Evolutionary conservation across 2,113 vertebrate genomes (phyloP).

Genomic region (Brienomyrus longianalis): DNA sequence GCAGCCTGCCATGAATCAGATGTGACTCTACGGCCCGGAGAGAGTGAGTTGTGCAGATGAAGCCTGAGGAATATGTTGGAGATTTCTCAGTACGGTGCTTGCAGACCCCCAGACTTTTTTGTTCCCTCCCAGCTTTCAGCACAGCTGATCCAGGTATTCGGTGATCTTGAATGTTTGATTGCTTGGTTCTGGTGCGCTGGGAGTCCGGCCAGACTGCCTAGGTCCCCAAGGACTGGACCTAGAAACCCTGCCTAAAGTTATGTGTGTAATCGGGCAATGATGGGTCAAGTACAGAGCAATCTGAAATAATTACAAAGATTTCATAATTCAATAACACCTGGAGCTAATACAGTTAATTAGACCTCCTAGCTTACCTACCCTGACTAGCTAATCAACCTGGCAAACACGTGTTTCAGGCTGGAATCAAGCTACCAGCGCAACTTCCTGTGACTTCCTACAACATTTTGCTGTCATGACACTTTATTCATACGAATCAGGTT

Average conservation of each 20-base stretch:
- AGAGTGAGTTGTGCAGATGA: background rate
- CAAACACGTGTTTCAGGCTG: background rate
- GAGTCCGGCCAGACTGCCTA: background rate
- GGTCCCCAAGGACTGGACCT: background rate
- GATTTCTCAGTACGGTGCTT: background rate
- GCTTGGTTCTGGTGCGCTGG: background rate
- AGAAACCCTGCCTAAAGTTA: background rate
- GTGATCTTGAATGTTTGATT: background rate
- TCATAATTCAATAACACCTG: background rate
- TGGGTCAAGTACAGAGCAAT: background rate
- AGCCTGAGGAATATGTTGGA: background rate
- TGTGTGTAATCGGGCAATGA: background rate
- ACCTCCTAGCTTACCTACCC: background rate
- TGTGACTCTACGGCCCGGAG: background rate
- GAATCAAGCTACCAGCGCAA: background rate
- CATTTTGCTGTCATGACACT: background rate
- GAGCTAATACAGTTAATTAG: background rate
- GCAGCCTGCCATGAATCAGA: background rate
- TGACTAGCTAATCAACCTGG: background rate
- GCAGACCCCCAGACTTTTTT: background rate
- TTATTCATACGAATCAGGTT: background rate
- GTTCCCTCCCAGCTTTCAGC: background rate
- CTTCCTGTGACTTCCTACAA: background rate
- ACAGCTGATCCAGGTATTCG: background rate
- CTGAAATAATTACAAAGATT: background rate